Evolutionary conservation across 1,140 invertebrate species (phyloP), one percentile per base, ranked within the genome.

Genomic region (Solenopsis invicta): DNA sequence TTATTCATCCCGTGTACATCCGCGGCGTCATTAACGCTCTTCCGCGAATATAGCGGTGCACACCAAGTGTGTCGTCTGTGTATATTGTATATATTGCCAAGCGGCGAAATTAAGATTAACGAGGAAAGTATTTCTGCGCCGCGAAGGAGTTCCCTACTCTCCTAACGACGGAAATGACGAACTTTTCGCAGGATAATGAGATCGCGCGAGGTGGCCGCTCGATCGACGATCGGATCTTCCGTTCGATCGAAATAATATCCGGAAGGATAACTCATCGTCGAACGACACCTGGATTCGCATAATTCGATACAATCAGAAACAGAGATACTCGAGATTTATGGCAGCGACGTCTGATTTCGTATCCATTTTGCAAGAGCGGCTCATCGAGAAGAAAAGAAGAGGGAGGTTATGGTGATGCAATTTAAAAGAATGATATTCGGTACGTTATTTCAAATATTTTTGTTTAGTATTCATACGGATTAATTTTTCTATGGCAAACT

Each of bases 1-100:
- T 93, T 90, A 93, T 93, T 91, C 92, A 92, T 92, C 90, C 78
- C 75, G 64, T 88, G 89, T 88, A 87, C 85, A 88, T 89, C 64
- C 69, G 88, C 92, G 84, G 89, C 90, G 84, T 93, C 92, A 92
- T 93, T 93, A 93, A 93, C 89, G 90, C 87, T 86, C 48, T 88
- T 34, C 64, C 77, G 64, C 72, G 81, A 37, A 82, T 89, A 61
- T 66, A 87, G 75, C 61, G 76, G 62, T 64, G 61, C 64, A 61
- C 69, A 64, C 59, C 64, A 61, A 74, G 66, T 56, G 72, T 61
- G 77, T 86, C 77, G 76, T 89, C 85, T 67, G 9, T 69, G n/a
- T 67, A 41, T 18, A 62, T 62, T 34, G 13, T 80, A 21, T 82
- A 77, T 85, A 88, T 89, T 88, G 67, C 45, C 34, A 74, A 45